phyloP scores from a whole-genome alignment of 2,113 vertebrate species.

The Pygoscelis antarcticus region DNA sequence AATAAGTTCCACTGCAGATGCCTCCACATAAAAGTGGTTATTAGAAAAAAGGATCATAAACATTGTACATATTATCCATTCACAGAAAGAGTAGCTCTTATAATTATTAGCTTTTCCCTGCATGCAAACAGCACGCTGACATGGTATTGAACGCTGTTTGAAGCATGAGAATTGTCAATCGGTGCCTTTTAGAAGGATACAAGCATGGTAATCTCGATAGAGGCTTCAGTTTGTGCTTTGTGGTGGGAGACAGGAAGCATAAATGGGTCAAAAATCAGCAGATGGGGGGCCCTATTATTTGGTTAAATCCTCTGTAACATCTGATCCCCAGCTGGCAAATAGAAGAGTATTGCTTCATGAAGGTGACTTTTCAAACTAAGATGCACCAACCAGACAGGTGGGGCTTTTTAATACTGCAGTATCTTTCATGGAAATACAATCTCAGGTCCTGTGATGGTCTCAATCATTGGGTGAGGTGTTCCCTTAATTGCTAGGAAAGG shows the following conservation, averaged over 20 bases:
- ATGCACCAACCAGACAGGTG: background rate
- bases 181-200: background rate
- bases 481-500: background rate
- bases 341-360: background rate
- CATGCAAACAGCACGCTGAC: background rate
- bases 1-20: background rate
- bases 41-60: background rate
- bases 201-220: background rate
- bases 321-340: background rate
- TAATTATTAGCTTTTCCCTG: background rate
- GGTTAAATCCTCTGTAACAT: background rate
- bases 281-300: background rate
- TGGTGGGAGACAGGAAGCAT: background rate
- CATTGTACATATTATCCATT: background rate
- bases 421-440: background rate
- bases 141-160: background rate
- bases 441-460: background rate
- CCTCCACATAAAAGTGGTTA: background rate
- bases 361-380: background rate
- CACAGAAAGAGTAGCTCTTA: background rate
- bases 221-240: background rate
- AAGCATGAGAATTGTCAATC: background rate
- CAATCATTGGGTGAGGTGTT: background rate
- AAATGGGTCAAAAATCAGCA: background rate
- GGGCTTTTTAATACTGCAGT: background rate